Evolutionary conservation across 2,113 vertebrate species (phyloP).

Genomic region (Ceratotherium simum): DNA sequence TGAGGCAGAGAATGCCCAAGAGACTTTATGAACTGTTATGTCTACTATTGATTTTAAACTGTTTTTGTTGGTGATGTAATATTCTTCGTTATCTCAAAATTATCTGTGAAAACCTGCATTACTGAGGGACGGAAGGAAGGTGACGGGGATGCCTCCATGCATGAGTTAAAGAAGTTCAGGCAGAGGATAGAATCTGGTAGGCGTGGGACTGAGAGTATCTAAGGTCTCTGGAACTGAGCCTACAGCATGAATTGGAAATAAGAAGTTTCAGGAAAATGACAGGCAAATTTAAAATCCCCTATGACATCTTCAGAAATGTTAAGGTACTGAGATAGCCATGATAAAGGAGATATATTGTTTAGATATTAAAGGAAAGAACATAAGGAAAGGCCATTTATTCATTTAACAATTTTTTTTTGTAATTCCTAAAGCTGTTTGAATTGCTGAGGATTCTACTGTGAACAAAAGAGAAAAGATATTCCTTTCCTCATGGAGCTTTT

Average conservation of each 20-base stretch:
- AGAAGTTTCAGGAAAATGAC: background rate
- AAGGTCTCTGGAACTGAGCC: background rate
- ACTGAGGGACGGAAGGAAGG: background rate
- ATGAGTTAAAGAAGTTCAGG: background rate
- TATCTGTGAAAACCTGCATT: background rate
- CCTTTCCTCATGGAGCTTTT: background rate
- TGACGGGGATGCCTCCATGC: background rate
- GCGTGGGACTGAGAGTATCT: background rate
- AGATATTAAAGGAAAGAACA: background rate
- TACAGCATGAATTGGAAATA: background rate
- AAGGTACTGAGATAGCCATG: background rate
- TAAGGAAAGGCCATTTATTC: background rate
- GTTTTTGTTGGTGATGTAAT: background rate
- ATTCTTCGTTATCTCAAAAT: background rate
- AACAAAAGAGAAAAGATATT: background rate
- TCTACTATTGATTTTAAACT: constrained; percentile 11
- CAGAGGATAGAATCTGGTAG: background rate
- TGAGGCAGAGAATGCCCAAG: background rate
- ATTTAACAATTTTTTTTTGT: background rate
- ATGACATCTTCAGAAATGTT: background rate
- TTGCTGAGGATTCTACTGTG: background rate
- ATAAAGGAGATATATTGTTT: background rate
- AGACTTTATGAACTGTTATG: background rate
- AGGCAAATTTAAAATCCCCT: background rate
- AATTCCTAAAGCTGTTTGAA: background rate